phyloP scores from a whole-genome alignment of 2,888 invertebrate species.

The Cephus pygmeus region DNA sequence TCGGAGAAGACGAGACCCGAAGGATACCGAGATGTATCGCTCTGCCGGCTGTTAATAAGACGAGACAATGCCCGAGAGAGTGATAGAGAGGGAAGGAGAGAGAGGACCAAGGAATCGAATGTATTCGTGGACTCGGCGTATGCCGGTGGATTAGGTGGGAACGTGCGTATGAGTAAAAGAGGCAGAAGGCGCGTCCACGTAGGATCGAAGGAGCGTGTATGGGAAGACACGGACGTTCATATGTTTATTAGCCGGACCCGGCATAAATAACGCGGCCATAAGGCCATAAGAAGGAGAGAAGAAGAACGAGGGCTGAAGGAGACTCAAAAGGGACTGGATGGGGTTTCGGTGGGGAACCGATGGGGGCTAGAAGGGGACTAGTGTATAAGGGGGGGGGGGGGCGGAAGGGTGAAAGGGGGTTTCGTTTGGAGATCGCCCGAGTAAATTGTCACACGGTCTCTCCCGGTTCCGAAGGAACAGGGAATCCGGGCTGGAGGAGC shows the following conservation, averaged over 20 bases:
- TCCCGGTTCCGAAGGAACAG: conserved; percentile 51
- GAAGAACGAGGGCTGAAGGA: conserved; percentile 33
- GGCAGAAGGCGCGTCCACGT: conserved; percentile 19
- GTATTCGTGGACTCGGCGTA: conserved; percentile 17
- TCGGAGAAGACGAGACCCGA: conserved; percentile 20
- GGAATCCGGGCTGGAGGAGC: conserved; percentile 44
- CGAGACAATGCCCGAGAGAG: conserved; percentile 59
- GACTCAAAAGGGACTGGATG: not conserved
- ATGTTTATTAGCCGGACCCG: conserved; percentile 66
- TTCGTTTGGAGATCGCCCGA: conserved; percentile 58
- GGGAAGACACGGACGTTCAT: conserved; percentile 64
- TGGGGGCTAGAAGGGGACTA: not conserved
- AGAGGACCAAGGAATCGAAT: conserved; percentile 14
- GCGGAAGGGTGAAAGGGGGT: conserved; percentile 8
- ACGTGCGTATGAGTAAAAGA: conserved; percentile 18
- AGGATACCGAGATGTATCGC: conserved; percentile 55
- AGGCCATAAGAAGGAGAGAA: conserved; percentile 54
- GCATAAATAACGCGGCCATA: conserved; percentile 66
- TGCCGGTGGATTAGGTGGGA: conserved; percentile 12
- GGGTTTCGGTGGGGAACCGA: not conserved
- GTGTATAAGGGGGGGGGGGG: conserved; percentile 3
- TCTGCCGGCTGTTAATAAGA: conserved; percentile 61
- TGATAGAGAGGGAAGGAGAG: conserved; percentile 18
- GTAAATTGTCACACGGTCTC: conserved; percentile 66
- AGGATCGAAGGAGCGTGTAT: conserved; percentile 39